phyloP scores from a whole-genome alignment of 2,888 invertebrate species.

The Megamerina dolium region DNA sequence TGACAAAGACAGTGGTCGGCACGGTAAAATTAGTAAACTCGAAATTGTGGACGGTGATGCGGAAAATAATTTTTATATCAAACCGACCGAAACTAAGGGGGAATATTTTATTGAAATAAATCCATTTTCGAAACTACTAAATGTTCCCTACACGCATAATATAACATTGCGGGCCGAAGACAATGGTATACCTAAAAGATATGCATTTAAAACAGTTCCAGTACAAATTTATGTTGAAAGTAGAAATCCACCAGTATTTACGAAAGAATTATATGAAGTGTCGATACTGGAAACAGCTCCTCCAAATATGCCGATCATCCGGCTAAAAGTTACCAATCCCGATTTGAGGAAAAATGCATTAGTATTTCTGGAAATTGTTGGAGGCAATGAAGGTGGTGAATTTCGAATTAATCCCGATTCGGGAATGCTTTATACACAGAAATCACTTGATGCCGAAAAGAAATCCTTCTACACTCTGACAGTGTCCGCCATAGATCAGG shows the following conservation, averaged over 20 bases:
- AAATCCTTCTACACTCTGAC: slow-evolving; percentile 80
- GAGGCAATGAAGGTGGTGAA: slow-evolving; percentile 84
- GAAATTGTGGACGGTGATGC: slow-evolving; percentile 88
- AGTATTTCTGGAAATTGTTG: slow-evolving; percentile 81
- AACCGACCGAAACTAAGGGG: slow-evolving; percentile 57
- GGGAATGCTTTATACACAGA: slow-evolving; percentile 82
- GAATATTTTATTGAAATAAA: slow-evolving; percentile 74
- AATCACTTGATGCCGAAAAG: slow-evolving; percentile 75
- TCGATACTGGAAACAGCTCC: slow-evolving; percentile 85
- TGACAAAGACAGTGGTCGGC: slow-evolving; percentile 77
- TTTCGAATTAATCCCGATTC: slow-evolving; percentile 82
- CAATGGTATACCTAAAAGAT: slow-evolving; percentile 70
- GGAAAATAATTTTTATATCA: slow-evolving; percentile 79
- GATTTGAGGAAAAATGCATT: slow-evolving; percentile 79
- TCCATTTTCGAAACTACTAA: slow-evolving; percentile 33
- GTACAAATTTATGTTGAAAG: slow-evolving; percentile 75
- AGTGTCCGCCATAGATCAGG: slow-evolving; percentile 84
- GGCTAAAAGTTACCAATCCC: slow-evolving; percentile 79
- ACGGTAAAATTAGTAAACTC: slow-evolving; percentile 74
- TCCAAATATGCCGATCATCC: slow-evolving; percentile 78
- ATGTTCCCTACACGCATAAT: slow-evolving; percentile 70
- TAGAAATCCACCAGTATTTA: slow-evolving; percentile 83
- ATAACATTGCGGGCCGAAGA: slow-evolving; percentile 81
- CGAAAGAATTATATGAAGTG: slow-evolving; percentile 79
- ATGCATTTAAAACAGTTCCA: slow-evolving; percentile 73